Percentiles rank a stretch among this genome's conserved stretches.
These are phyloP conservation scores for Acrobasis suavella DNA, from an alignment of 2,888 invertebrate species.

Conservation along the genomic window DNA sequence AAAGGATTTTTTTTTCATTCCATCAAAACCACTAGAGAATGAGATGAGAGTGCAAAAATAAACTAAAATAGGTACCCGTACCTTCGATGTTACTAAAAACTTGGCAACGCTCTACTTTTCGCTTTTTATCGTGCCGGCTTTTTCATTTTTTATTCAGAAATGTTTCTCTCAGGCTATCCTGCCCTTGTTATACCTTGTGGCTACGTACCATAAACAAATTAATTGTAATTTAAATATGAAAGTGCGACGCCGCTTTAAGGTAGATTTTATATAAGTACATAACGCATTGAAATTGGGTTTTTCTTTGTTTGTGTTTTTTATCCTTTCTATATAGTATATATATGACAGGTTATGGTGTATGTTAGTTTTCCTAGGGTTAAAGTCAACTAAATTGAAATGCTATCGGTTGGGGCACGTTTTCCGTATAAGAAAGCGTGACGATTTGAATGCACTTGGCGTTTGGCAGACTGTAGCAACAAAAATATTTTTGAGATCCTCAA, in stretches of 20 bases:
- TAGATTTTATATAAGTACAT: no score
- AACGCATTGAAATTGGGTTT: neutral
- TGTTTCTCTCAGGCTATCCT: neutral
- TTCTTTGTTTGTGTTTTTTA: neutral
- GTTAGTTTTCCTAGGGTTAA: no score
- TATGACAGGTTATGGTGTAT: no score
- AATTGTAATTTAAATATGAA: neutral
- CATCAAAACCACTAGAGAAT: neutral
- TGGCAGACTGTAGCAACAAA: no score
- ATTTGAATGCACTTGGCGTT: no score
- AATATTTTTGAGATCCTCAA: no score
- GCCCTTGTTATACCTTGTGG: neutral
- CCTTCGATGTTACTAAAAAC: slow-evolving; percentile 18
- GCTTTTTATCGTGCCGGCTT: neutral
- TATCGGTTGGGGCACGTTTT: no score
- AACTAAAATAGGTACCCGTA: slow-evolving; percentile 1
- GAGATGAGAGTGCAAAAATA: slow-evolving; percentile 20
- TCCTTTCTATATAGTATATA: no score
- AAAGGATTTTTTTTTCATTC: neutral
- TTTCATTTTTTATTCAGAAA: slow-evolving; percentile 12
- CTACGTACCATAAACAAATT: neutral
- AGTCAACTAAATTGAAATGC: no score
- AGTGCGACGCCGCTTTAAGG: neutral
- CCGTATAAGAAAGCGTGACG: no score
- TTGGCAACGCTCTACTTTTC: slow-evolving; percentile 17